Evolutionary conservation across 2,113 vertebrate species (phyloP).

Genomic region (Morphnarchus princeps): DNA sequence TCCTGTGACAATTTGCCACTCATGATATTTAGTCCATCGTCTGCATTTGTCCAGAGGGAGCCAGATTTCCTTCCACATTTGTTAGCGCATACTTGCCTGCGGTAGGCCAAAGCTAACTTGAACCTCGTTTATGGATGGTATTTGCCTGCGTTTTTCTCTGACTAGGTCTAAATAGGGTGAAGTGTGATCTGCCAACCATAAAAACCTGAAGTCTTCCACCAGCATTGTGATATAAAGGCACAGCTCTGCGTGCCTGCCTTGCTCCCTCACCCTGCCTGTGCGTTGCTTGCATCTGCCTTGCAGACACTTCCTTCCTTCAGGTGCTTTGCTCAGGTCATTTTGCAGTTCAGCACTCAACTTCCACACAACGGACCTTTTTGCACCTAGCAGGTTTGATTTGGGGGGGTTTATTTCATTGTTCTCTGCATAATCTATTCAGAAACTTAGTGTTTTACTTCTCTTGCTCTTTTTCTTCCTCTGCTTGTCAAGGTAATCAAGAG

Average conservation of each 20-base stretch:
- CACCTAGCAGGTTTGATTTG: not conserved
- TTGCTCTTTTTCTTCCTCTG: not conserved
- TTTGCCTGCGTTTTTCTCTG: not conserved
- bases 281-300: not conserved
- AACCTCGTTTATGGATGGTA: not conserved
- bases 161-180: not conserved
- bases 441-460: not conserved
- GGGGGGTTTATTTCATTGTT: not conserved
- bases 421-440: not conserved
- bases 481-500: not conserved
- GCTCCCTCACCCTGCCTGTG: not conserved
- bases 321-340: not conserved
- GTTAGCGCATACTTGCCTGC: not conserved
- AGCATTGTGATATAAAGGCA: not conserved
- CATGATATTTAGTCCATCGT: not conserved
- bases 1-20: not conserved
- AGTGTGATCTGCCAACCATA: not conserved
- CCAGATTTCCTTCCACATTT: not conserved
- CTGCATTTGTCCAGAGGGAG: not conserved
- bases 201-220: not conserved
- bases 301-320: not conserved
- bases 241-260: not conserved
- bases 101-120: not conserved
- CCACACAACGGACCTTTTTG: not conserved
- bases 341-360: not conserved